Percentiles rank a stretch among this genome's conserved stretches.
These are phyloP conservation scores for Subacronicta megacephala DNA, from an alignment of 2,888 invertebrate genomes.

Conservation along the genomic window DNA sequence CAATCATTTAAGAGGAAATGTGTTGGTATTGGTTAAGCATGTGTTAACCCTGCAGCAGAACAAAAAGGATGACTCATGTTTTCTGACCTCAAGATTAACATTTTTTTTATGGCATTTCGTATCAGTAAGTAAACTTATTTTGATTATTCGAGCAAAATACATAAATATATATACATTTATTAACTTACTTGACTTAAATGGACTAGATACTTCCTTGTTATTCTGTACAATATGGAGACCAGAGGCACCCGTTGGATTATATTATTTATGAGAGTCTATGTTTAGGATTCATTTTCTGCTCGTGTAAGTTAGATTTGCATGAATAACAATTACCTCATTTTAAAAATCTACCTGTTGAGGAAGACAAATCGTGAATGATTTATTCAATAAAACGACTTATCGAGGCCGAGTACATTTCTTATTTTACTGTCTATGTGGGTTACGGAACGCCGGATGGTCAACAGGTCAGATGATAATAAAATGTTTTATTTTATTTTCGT, in stretches of 20 bases:
- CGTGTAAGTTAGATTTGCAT: constrained; percentile 86
- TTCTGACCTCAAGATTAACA: not conserved
- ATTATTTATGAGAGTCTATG: constrained; percentile 83
- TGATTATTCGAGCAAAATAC: not conserved
- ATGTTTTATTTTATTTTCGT: constrained; percentile 65
- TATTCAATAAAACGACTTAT: constrained; percentile 79
- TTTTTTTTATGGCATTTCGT: not conserved
- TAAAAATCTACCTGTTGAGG: constrained; percentile 84
- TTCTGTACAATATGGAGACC: constrained; percentile 63
- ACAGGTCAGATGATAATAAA: constrained; percentile 67
- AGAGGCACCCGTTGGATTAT: constrained; percentile 73
- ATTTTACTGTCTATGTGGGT: constrained; percentile 76
- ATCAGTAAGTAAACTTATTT: not conserved
- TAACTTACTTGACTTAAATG: too few relatives aligned
- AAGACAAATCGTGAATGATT: constrained; percentile 82
- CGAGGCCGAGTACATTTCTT: constrained; percentile 75
- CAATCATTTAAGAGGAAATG: constrained; percentile 25
- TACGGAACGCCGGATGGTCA: constrained; percentile 68
- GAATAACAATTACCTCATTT: constrained; percentile 85
- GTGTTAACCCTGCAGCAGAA: constrained; percentile 6
- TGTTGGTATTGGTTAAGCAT: constrained; percentile 20
- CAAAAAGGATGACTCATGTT: constrained; percentile 20
- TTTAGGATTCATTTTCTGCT: constrained; percentile 85
- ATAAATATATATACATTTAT: not conserved
- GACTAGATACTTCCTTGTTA: constrained; percentile 58